phyloP scores from a whole-genome alignment of 2,888 invertebrate genomes.

The Drosophila prolongata region DNA sequence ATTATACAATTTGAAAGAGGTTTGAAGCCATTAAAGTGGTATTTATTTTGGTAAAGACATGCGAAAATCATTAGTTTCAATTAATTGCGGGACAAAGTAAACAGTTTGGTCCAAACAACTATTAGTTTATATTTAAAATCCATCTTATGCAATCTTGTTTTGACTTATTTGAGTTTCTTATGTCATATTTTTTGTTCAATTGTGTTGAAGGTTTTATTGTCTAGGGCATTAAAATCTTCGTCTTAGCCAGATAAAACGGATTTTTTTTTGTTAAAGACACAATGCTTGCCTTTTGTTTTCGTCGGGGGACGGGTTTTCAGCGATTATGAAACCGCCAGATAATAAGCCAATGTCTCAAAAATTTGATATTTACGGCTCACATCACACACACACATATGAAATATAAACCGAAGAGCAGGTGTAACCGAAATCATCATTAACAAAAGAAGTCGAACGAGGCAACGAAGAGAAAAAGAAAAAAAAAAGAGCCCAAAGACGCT shows the following conservation, averaged over 20 bases:
- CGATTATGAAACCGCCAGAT: slow-evolving; percentile 69
- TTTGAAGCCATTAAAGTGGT: not conserved
- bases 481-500: slow-evolving; percentile 47
- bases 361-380: slow-evolving; percentile 44
- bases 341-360: slow-evolving; percentile 48
- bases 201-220: slow-evolving; percentile 25
- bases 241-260: not conserved
- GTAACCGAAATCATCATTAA: slow-evolving; percentile 43
- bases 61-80: not conserved
- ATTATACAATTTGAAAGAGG: not conserved
- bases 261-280: slow-evolving; percentile 1
- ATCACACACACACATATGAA: slow-evolving; percentile 46
- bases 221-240: slow-evolving; percentile 20
- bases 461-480: slow-evolving; percentile 19
- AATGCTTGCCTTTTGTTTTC: not conserved
- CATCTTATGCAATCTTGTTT: slow-evolving; percentile 7
- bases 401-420: slow-evolving; percentile 45
- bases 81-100: not conserved
- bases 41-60: not conserved
- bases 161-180: slow-evolving; percentile 23
- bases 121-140: not conserved
- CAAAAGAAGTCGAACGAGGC: slow-evolving; percentile 36
- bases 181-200: slow-evolving; percentile 14
- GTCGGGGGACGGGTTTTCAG: slow-evolving; percentile 35
- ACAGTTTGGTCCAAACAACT: no score